Conservation (phyloP, 1,140 invertebrate genomes). For the Lasaia peninsularis region DNA sequence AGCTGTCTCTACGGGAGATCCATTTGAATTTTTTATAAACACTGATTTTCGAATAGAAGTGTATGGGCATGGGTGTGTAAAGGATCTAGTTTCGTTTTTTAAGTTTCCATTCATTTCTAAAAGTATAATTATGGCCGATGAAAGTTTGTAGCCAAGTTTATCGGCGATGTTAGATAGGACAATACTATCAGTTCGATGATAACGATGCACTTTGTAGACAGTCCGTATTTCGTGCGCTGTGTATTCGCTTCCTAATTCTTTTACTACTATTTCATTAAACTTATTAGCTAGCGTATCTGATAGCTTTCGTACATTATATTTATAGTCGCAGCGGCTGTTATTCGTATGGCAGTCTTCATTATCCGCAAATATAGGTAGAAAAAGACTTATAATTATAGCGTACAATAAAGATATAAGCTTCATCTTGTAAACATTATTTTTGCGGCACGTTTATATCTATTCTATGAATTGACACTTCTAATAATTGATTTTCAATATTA, state of each 20-base stretch:
- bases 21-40: conserved; percentile 58
- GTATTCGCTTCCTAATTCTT: conserved; percentile 62
- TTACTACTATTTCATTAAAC: conserved; percentile 57
- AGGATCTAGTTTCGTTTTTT: conserved; percentile 56
- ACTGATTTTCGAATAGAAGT: conserved; percentile 69
- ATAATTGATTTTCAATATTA: background rate
- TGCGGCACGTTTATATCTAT: conserved; percentile 2
- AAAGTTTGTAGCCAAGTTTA: conserved; percentile 59
- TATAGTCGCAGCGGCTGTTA: conserved; percentile 52
- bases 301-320: conserved; percentile 49
- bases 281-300: conserved; percentile 53
- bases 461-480: background rate
- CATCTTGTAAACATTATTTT: conserved; percentile 59
- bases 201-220: conserved; percentile 52
- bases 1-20: conserved; percentile 38
- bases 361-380: conserved; percentile 36
- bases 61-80: conserved; percentile 70
- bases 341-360: conserved; percentile 54
- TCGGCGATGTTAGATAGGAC: conserved; percentile 49
- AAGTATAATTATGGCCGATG: conserved; percentile 58
- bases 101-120: conserved; percentile 58
- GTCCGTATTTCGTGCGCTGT: conserved; percentile 53
- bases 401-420: conserved; percentile 54
- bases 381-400: conserved; percentile 33
- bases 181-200: conserved; percentile 46